A percentile compares a stretch with the other conserved stretches of the same genome.
phyloP scores from a whole-genome alignment of 2,888 invertebrate genomes.

The Cheilosia variabilis region DNA sequence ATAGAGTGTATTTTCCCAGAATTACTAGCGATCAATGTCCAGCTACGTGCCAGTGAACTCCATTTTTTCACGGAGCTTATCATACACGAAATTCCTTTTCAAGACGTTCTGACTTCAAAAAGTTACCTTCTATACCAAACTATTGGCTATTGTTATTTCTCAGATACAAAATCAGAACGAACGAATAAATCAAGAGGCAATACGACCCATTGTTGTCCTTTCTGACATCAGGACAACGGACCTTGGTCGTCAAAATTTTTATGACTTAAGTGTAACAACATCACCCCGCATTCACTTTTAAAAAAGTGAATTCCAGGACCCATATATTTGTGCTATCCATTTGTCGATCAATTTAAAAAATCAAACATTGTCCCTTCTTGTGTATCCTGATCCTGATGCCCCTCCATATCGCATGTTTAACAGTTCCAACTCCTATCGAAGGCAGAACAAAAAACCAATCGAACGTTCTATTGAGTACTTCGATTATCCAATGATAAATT shows the following conservation, averaged over 20 bases:
- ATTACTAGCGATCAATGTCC: constrained; percentile 87
- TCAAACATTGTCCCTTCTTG: constrained; percentile 41
- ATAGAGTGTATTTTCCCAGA: too few relatives aligned
- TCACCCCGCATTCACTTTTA: constrained; percentile 38
- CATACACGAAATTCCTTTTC: too few relatives aligned
- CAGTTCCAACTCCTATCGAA: constrained; percentile 10
- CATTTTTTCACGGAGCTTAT: too few relatives aligned
- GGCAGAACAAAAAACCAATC: constrained; percentile 56
- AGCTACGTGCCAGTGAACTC: constrained; percentile 85
- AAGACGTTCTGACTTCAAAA: not conserved
- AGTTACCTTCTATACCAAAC: not conserved
- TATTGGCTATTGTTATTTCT: not conserved
- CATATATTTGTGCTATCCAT: constrained; percentile 48
- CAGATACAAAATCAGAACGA: not conserved
- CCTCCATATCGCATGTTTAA: constrained; percentile 17
- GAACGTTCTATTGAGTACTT: constrained; percentile 64
- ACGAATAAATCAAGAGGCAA: constrained; percentile 13
- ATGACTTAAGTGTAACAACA: constrained; percentile 65
- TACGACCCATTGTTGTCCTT: not conserved
- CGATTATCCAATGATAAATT: constrained; percentile 74
- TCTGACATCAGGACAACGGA: not conserved
- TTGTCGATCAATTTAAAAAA: constrained; percentile 50
- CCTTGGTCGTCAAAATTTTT: constrained; percentile 56
- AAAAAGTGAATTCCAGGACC: constrained; percentile 47
- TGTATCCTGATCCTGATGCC: constrained; percentile 31